Percentiles rank a stretch among this genome's conserved stretches.
These are phyloP conservation scores for Rostratula benghalensis DNA, from an alignment of 2,113 vertebrate genomes.

Conservation along the genomic window DNA sequence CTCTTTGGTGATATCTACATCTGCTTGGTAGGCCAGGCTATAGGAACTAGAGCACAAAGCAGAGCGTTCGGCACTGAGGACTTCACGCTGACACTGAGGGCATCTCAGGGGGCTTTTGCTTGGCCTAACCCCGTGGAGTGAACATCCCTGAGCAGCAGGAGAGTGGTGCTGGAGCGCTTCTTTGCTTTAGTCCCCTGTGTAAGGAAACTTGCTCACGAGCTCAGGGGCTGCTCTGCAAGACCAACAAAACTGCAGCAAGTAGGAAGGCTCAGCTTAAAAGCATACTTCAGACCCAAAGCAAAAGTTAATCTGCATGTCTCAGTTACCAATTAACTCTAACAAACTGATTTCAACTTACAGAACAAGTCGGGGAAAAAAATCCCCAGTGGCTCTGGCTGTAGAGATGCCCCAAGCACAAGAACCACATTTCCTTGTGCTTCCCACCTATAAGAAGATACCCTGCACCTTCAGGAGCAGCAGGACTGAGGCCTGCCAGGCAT, in stretches of 20 bases:
- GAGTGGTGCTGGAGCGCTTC: neutral
- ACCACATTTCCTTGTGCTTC: neutral
- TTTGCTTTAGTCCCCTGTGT: fast-evolving
- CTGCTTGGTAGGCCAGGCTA: neutral
- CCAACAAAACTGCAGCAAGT: neutral
- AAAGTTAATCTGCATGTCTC: fast-evolving
- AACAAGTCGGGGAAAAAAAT: neutral
- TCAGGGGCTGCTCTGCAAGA: neutral
- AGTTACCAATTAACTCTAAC: neutral
- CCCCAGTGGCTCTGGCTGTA: fast-evolving
- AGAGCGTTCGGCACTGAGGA: neutral
- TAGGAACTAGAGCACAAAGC: neutral
- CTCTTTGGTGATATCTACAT: neutral
- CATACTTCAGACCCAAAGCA: fast-evolving
- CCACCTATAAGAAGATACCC: neutral
- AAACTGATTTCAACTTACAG: neutral
- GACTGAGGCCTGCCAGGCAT: too few relatives aligned
- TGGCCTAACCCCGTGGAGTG: too few relatives aligned
- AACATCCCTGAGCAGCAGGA: neutral
- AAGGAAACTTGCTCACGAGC: neutral
- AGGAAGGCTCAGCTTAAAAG: neutral
- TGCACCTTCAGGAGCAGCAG: neutral
- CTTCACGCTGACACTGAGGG: neutral
- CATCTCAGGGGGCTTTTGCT: neutral
- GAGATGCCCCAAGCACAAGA: neutral